Evolutionary conservation across 1,140 invertebrate species (phyloP).

Genomic region (Plectrocnemia conspersa): DNA sequence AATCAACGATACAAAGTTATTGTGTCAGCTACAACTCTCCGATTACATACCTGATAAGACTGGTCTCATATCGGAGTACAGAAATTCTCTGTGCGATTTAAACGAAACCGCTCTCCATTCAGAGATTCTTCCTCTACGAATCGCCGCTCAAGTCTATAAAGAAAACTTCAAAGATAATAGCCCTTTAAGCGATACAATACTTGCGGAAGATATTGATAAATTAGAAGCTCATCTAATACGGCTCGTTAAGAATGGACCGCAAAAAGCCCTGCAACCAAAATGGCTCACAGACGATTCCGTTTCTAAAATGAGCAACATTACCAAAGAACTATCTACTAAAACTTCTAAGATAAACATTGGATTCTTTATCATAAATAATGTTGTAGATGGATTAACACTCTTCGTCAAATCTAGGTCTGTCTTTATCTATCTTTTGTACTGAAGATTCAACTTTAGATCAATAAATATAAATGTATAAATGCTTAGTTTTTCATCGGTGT

Average conservation of each 20-base stretch:
- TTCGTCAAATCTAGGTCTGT: slow-evolving; percentile 10
- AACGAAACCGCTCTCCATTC: slow-evolving; percentile 37
- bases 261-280: slow-evolving; percentile 35
- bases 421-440: background rate
- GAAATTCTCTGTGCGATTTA: slow-evolving; percentile 38
- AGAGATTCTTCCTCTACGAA: slow-evolving; percentile 42
- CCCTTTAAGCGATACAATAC: slow-evolving; percentile 32
- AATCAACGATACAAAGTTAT: slow-evolving; percentile 39
- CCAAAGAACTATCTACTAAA: slow-evolving; percentile 29
- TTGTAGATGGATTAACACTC: slow-evolving; percentile 5
- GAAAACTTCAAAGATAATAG: too few relatives aligned
- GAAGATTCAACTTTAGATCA: background rate
- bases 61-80: slow-evolving; percentile 37
- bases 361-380: slow-evolving; percentile 10
- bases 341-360: background rate
- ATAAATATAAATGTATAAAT: background rate
- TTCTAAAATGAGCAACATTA: slow-evolving; percentile 33
- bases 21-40: slow-evolving; percentile 41
- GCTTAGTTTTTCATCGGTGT: slow-evolving; percentile 19
- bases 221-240: slow-evolving; percentile 36
- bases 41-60: slow-evolving; percentile 45
- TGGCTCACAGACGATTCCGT: slow-evolving; percentile 44
- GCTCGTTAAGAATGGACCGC: slow-evolving; percentile 37
- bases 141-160: slow-evolving; percentile 43
- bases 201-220: slow-evolving; percentile 37